Evolutionary conservation across 2,888 invertebrate genomes (phyloP).

Genomic region (Platerodrilus igneus): DNA sequence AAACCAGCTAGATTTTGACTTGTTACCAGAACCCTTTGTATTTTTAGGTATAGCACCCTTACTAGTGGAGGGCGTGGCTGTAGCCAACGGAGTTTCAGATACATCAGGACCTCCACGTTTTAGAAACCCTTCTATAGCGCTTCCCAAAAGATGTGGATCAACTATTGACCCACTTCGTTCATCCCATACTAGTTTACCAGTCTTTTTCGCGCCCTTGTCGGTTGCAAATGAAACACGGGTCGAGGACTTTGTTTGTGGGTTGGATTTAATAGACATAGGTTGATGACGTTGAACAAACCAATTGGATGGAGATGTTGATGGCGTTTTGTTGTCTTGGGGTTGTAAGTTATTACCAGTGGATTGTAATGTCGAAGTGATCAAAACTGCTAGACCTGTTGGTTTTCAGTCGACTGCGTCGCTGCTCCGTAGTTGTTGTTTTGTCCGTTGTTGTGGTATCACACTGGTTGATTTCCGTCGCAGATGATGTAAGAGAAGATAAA

Average conservation of each 20-base stretch:
- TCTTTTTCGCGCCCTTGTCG: constrained; percentile 48
- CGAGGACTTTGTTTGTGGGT: constrained; percentile 45
- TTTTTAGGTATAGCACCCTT: constrained; percentile 48
- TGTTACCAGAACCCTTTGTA: constrained; percentile 38
- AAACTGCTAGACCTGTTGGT: constrained; percentile 80
- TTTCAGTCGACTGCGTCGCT: constrained; percentile 57
- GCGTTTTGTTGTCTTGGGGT: constrained; percentile 29
- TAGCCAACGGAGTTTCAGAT: constrained; percentile 29
- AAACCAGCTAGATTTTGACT: constrained; percentile 52
- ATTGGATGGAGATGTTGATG: constrained; percentile 53
- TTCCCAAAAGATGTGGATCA: constrained; percentile 75
- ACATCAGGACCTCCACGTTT: constrained; percentile 56
- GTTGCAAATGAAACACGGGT: constrained; percentile 55
- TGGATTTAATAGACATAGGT: constrained; percentile 60
- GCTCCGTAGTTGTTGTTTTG: constrained; percentile 43
- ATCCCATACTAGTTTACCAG: constrained; percentile 65
- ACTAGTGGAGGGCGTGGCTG: constrained; percentile 38
- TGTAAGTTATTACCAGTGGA: constrained; percentile 46
- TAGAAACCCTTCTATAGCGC: constrained; percentile 79
- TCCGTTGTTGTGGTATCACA: constrained; percentile 50
- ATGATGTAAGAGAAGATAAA: constrained; percentile 73
- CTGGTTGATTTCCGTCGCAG: constrained; percentile 73
- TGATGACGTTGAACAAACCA: constrained; percentile 78
- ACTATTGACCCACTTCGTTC: constrained; percentile 71
- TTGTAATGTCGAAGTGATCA: constrained; percentile 70